Evolutionary conservation across 2,113 vertebrate species (phyloP).

Genomic region (Microtus oregoni): DNA sequence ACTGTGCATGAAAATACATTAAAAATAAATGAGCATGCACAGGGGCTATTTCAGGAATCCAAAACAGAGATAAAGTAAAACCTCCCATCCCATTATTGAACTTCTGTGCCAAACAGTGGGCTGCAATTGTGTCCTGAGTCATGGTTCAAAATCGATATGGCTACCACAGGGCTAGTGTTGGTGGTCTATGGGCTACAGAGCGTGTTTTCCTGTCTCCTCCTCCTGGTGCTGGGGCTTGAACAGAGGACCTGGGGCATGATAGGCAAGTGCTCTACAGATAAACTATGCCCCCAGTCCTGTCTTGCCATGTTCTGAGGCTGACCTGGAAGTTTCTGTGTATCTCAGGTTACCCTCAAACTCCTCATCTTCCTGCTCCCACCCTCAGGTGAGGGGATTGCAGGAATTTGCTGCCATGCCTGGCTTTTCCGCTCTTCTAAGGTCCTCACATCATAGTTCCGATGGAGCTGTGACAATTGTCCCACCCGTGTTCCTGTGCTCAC

Average conservation of each 20-base stretch:
- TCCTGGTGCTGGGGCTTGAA: neutral
- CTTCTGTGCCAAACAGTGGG: neutral
- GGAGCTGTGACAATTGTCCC: neutral
- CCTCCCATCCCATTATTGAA: neutral
- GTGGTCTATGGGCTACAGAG: neutral
- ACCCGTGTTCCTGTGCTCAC: neutral
- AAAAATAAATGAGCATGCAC: constrained; percentile 57
- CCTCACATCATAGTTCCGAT: neutral
- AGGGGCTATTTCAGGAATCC: constrained; percentile 49
- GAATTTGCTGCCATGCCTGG: neutral
- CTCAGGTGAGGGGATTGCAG: too few species aligned
- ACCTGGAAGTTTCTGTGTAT: neutral
- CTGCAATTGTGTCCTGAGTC: neutral
- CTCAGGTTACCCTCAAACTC: neutral
- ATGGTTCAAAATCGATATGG: neutral
- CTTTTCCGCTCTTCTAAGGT: neutral
- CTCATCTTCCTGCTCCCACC: neutral
- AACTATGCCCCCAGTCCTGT: too few species aligned
- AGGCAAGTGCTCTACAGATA: neutral
- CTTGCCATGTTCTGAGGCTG: neutral
- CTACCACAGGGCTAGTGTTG: neutral
- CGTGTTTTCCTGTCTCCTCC: neutral
- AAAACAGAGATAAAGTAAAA: neutral
- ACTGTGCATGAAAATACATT: constrained; percentile 16
- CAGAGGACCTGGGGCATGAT: neutral